Conservation (phyloP, 2,113 vertebrate species). For the Mesoclemmys tuberculata region DNA sequence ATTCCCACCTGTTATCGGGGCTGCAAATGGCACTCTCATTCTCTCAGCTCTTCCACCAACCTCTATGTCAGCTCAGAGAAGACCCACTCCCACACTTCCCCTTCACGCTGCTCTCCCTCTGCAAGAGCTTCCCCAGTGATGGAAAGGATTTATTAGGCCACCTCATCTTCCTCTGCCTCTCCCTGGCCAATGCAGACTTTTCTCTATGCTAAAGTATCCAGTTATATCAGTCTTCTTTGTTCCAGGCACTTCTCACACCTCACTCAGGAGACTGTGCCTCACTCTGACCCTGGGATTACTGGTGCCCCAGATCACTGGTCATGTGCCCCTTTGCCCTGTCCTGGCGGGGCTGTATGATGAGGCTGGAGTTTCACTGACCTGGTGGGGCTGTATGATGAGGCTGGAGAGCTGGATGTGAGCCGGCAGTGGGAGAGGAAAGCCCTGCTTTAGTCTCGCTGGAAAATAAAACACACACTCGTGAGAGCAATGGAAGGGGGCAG, state of each 20-base stretch:
- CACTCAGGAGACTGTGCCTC: too few species aligned
- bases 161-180: not conserved
- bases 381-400: constrained; percentile 51
- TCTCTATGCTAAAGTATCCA: not conserved
- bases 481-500: fast-evolving
- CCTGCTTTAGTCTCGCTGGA: constrained; percentile 67
- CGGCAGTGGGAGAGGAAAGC: constrained; percentile 72
- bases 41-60: not conserved
- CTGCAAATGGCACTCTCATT: not conserved
- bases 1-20: not conserved
- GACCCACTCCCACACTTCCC: not conserved
- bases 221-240: too few species aligned
- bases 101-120: too few species aligned
- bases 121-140: not conserved
- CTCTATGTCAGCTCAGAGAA: not conserved
- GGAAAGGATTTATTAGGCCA: not conserved
- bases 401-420: constrained; percentile 65
- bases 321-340: constrained; percentile 24
- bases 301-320: not conserved
- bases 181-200: not conserved
- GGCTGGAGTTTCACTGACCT: constrained; percentile 70
- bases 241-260: too few species aligned
- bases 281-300: too few species aligned
- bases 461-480: not conserved
- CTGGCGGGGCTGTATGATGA: constrained; percentile 66